Evolutionary conservation across 1,140 invertebrate genomes (phyloP).

Genomic region (Eupeodes corollae): DNA sequence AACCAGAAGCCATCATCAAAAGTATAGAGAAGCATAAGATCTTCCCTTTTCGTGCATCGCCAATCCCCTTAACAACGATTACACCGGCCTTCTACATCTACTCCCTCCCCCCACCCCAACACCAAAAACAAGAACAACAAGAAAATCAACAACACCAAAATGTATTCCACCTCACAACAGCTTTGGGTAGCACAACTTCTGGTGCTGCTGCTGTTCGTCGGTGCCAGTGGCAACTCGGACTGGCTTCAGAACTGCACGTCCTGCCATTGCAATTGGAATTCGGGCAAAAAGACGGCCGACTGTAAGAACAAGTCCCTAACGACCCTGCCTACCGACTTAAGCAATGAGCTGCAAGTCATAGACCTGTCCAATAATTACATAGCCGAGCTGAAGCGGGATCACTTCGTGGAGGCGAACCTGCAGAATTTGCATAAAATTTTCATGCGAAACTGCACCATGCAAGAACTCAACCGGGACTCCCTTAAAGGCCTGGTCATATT

Average conservation of each 20-base stretch:
- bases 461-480: conserved; percentile 55
- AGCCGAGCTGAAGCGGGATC: conserved; percentile 48
- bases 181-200: background rate
- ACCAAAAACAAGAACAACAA: background rate
- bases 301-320: conserved; percentile 54
- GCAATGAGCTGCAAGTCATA: conserved; percentile 61
- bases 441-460: conserved; percentile 58
- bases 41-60: background rate
- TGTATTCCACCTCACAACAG: background rate
- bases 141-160: background rate
- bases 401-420: conserved; percentile 56
- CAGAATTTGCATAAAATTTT: conserved; percentile 71
- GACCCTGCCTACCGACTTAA: conserved; percentile 57
- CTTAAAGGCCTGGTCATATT: conserved; percentile 65
- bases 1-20: background rate
- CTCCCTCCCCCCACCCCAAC: background rate
- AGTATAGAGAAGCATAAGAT: background rate
- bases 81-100: background rate
- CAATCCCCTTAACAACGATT: background rate
- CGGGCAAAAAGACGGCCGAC: conserved; percentile 69
- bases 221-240: conserved; percentile 35
- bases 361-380: conserved; percentile 65
- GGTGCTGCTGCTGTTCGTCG: background rate
- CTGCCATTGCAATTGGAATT: conserved; percentile 68
- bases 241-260: conserved; percentile 45